Conservation (phyloP, 2,113 vertebrate genomes). For the Mystacornis crossleyi region DNA sequence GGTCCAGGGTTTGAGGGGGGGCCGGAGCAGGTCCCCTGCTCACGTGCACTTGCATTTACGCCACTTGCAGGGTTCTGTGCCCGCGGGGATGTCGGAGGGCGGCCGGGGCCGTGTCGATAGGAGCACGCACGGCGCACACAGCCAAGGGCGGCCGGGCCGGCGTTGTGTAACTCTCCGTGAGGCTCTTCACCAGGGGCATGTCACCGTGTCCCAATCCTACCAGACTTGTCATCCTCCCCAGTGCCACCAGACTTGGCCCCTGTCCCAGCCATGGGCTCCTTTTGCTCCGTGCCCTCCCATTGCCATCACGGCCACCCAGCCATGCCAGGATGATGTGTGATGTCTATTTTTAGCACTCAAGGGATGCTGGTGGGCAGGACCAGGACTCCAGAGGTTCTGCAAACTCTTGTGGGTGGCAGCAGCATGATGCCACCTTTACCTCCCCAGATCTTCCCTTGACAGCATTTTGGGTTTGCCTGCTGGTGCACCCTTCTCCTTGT, state of each 20-base stretch:
- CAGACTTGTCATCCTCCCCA: background rate
- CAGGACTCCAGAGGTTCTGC: background rate
- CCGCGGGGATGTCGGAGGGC: background rate
- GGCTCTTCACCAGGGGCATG: background rate
- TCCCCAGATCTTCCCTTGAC: background rate
- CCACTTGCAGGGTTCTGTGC: background rate
- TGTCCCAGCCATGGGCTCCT: background rate
- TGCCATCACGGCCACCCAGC: background rate
- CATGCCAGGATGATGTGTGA: rapidly evolving
- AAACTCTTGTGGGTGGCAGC: background rate
- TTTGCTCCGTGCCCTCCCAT: background rate
- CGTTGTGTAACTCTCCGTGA: constrained; percentile 18
- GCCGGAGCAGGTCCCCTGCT: background rate
- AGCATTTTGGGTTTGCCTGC: background rate
- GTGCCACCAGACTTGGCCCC: background rate
- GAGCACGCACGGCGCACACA: background rate
- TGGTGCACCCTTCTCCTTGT: background rate
- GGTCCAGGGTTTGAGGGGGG: rapidly evolving
- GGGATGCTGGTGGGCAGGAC: background rate
- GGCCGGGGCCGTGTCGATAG: constrained; percentile 37
- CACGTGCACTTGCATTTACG: background rate
- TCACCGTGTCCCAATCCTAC: background rate
- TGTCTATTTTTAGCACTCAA: rapidly evolving
- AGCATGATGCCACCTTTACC: rapidly evolving
- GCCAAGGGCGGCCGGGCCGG: background rate